Evolutionary conservation across 2,797 vertebrate species (phyloP).

Genomic region (Notoglanidium macrostoma): DNA sequence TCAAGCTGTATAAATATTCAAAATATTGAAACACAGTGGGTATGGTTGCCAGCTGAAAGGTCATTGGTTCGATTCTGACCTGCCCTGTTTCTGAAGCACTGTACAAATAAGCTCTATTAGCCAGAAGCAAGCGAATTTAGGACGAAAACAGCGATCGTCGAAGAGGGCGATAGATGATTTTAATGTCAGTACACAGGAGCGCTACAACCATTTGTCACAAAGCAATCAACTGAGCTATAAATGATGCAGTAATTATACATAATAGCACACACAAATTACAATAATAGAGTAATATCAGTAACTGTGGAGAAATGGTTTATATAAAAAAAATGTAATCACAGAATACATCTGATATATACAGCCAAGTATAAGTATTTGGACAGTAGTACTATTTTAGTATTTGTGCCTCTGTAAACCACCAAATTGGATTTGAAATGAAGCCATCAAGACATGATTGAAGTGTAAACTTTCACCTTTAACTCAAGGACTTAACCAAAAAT

Average conservation of each 20-base stretch:
- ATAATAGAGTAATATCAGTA: conserved; percentile 33
- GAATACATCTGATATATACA: background rate
- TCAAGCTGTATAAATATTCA: no score
- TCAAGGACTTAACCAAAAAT: no score
- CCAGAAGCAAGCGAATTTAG: conserved; percentile 11
- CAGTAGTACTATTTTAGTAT: no score
- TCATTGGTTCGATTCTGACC: background rate
- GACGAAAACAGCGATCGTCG: background rate
- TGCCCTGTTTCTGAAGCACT: no score
- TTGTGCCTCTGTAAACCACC: no score
- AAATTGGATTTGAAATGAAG: no score
- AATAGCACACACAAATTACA: conserved; percentile 26
- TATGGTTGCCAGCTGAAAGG: background rate
- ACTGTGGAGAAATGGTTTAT: conserved; percentile 10
- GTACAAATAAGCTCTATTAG: background rate
- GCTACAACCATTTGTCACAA: conserved; percentile 24
- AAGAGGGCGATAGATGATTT: background rate
- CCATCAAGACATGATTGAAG: no score
- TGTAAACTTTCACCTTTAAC: no score
- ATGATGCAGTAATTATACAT: conserved; percentile 15
- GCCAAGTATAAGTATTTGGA: no score
- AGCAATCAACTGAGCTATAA: conserved; percentile 26
- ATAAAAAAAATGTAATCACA: conserved; percentile 21
- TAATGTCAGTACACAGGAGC: background rate
- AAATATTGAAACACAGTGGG: background rate